These are phyloP conservation scores for Cantharis nigra DNA, from an alignment of 2,888 invertebrate species.

Conservation along the genomic window DNA sequence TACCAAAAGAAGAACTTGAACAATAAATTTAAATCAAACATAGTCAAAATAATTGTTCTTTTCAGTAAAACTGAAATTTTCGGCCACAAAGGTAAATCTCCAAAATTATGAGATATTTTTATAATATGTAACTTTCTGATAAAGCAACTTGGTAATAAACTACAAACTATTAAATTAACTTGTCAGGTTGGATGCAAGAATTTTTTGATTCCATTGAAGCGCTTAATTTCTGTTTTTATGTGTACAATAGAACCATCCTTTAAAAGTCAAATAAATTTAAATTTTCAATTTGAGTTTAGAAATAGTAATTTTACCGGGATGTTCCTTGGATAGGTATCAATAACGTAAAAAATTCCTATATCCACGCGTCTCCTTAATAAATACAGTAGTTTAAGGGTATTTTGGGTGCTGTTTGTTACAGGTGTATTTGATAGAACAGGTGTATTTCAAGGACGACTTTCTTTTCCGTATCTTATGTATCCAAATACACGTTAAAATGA, in stretches of 20 bases:
- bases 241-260: neutral
- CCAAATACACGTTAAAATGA: neutral
- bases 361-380: neutral
- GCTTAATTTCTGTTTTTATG: neutral
- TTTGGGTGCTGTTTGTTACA: neutral
- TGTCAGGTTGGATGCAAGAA: neutral
- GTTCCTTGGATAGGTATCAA: neutral
- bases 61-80: neutral
- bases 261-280: neutral
- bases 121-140: neutral
- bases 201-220: neutral
- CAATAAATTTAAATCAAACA: neutral
- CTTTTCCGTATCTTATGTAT: neutral
- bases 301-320: neutral
- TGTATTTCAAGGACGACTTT: conserved; percentile 1
- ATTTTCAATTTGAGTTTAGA: neutral
- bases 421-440: conserved; percentile 2
- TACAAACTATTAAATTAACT: neutral
- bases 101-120: neutral
- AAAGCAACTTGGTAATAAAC: neutral
- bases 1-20: neutral
- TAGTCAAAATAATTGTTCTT: neutral
- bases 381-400: neutral
- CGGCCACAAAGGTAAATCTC: neutral
- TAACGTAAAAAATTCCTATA: neutral